Percentiles rank a stretch among this genome's conserved stretches.
phyloP scores from a whole-genome alignment of 1,140 invertebrate species.

The Reticulitermes speratus region DNA sequence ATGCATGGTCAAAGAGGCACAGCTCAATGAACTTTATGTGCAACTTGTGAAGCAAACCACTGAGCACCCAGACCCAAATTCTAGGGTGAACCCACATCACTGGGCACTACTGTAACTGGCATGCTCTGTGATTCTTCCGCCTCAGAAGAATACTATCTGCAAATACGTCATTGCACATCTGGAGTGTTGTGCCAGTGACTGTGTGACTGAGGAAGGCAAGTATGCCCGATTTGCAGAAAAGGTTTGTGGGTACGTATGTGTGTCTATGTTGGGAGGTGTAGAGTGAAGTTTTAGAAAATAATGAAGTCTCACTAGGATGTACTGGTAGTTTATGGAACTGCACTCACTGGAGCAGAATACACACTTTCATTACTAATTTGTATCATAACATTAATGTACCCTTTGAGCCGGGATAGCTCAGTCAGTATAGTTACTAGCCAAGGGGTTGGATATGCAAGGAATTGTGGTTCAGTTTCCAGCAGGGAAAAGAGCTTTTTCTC shows the following conservation, averaged over 20 bases:
- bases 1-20: conserved; percentile 82
- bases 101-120: conserved; percentile 90
- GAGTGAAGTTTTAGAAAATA: no score
- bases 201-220: conserved; percentile 92
- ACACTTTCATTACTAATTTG: no score
- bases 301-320: no score
- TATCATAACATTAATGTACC: no score
- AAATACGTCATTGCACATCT: conserved; percentile 90
- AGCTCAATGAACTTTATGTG: conserved; percentile 88
- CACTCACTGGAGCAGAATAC: no score
- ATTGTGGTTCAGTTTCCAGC: no score
- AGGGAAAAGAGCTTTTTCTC: no score
- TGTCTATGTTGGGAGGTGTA: not conserved
- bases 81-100: conserved; percentile 80
- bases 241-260: conserved; percentile 48
- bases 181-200: conserved; percentile 83
- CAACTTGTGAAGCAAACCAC: conserved; percentile 94
- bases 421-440: no score
- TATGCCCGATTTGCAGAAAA: conserved; percentile 93
- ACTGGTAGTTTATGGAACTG: no score
- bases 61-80: conserved; percentile 89
- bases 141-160: conserved; percentile 75
- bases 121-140: conserved; percentile 84
- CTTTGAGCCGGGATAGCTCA: no score
- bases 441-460: no score